Conservation (phyloP, 2,113 vertebrate species). For the Petrocephalus microphthalmus region DNA sequence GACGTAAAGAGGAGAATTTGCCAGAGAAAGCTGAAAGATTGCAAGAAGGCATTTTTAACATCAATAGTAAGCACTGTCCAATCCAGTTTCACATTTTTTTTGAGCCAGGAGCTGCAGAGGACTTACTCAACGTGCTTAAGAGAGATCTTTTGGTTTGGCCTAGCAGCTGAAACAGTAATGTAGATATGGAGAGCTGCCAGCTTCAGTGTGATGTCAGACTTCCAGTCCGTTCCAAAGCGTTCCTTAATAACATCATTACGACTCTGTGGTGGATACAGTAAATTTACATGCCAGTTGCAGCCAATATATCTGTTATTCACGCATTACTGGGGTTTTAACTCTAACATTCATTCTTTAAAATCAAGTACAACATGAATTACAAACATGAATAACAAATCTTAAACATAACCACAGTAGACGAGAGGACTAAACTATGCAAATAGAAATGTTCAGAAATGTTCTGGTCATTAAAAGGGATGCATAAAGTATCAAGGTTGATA, state of each 20-base stretch:
- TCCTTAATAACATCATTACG: slow-evolving; percentile 97
- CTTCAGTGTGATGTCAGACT: slow-evolving; percentile 82
- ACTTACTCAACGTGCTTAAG: slow-evolving; percentile 98
- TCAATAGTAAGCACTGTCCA: neutral
- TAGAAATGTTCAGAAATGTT: neutral
- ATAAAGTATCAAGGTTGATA: neutral
- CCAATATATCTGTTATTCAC: neutral
- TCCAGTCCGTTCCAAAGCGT: slow-evolving; percentile 85
- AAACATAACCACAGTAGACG: neutral
- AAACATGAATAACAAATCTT: neutral
- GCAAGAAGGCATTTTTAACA: neutral
- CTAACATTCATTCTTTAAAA: neutral
- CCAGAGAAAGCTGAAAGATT: neutral
- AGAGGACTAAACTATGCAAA: neutral
- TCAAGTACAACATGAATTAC: neutral
- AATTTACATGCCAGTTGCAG: neutral
- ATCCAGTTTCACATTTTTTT: neutral
- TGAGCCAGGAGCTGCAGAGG: neutral
- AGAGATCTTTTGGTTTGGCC: slow-evolving; percentile 93
- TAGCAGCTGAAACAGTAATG: slow-evolving; percentile 92
- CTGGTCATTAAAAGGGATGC: neutral
- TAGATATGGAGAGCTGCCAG: slow-evolving; percentile 92
- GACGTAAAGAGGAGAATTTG: neutral
- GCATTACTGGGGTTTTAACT: neutral
- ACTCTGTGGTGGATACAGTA: slow-evolving; percentile 62